Percentiles rank a stretch among this genome's conserved stretches.
phyloP scores from a whole-genome alignment of 2,797 vertebrate species.

The Amblyraja radiata region DNA sequence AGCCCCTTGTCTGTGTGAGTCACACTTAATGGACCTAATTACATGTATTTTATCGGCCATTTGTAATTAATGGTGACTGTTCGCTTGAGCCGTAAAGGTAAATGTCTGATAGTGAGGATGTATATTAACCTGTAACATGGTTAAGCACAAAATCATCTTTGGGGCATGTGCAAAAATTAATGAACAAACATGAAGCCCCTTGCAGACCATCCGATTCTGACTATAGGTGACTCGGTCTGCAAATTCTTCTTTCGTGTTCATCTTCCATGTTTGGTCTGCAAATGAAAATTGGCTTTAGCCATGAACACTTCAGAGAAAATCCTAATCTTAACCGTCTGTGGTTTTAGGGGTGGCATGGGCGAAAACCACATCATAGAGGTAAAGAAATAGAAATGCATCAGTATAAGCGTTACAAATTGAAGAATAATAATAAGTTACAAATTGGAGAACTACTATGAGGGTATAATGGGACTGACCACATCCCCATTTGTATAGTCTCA shows the following conservation, averaged over 20 bases:
- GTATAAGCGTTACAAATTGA: too few relatives aligned
- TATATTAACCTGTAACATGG: background rate
- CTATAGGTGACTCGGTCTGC: background rate
- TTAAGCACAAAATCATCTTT: background rate
- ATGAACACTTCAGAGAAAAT: background rate
- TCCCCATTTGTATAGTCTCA: too few relatives aligned
- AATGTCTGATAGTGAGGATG: background rate
- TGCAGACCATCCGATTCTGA: background rate
- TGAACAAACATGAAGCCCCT: background rate
- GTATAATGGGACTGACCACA: too few relatives aligned
- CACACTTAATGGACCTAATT: background rate
- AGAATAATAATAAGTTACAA: too few relatives aligned
- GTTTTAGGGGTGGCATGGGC: background rate
- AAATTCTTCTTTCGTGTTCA: background rate
- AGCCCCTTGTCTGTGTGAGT: background rate
- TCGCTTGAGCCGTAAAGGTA: background rate
- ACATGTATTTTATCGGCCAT: background rate
- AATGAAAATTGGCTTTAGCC: background rate
- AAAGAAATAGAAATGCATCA: too few relatives aligned
- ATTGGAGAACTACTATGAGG: too few relatives aligned
- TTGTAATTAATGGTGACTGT: background rate
- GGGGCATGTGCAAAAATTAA: background rate
- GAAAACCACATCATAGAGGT: too few relatives aligned
- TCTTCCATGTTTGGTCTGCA: background rate
- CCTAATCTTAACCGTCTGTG: background rate